Conservation (phyloP, 2,797 vertebrate genomes). For the Rhynchonycteris naso region DNA sequence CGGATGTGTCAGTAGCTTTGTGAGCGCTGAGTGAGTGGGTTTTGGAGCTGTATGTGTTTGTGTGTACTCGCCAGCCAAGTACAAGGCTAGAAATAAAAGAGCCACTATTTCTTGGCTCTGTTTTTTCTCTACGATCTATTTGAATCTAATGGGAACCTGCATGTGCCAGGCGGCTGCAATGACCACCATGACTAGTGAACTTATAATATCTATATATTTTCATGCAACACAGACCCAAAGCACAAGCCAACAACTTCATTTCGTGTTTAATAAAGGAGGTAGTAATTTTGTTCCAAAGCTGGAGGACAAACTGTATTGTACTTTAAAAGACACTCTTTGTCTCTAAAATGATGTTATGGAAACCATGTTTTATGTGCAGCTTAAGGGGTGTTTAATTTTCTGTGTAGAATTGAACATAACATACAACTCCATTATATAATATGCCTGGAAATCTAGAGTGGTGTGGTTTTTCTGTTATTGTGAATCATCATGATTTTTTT, state of each 20-base stretch:
- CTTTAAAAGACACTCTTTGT: background rate
- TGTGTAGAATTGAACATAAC: background rate
- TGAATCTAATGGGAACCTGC: no score
- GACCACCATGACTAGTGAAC: no score
- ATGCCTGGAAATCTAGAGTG: background rate
- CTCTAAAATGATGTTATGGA: background rate
- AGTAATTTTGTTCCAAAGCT: background rate
- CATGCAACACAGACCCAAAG: background rate
- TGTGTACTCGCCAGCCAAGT: no score
- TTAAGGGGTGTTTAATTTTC: conserved; percentile 2
- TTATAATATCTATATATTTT: background rate
- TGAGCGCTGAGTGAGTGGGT: no score
- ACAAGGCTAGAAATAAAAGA: no score
- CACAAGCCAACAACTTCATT: background rate
- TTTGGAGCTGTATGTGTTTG: no score
- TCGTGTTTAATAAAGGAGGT: conserved; percentile 1
- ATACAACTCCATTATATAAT: background rate
- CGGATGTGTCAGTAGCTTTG: no score
- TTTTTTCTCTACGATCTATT: no score
- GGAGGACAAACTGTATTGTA: background rate
- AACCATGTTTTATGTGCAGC: background rate
- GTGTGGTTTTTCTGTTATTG: background rate
- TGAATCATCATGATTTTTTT: conserved; percentile 10
- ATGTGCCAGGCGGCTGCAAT: no score
- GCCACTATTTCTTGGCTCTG: no score